phyloP scores from a whole-genome alignment of 30 jellyfish, hydroid and myxozoan genomes.

The Pelagia noctiluca region DNA sequence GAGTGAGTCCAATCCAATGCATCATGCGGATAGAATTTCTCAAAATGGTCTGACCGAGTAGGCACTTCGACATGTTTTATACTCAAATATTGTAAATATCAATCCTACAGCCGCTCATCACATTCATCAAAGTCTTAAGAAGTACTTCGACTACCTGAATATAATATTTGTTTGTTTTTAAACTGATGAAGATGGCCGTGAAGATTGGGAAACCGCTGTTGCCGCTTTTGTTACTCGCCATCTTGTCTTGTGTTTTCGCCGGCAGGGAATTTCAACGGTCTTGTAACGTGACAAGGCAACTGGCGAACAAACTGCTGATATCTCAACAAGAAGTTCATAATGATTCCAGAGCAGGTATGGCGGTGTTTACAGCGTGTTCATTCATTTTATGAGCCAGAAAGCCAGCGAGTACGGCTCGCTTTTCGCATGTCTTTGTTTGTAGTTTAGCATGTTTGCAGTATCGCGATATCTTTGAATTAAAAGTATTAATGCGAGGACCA shows the following conservation, averaged over 20 bases:
- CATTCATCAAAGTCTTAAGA: neutral
- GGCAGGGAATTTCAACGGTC: slow-evolving; percentile 32
- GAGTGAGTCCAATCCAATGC: slow-evolving; percentile 20
- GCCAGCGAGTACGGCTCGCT: neutral
- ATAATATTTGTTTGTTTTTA: neutral
- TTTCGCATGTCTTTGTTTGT: neutral
- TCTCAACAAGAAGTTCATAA: slow-evolving; percentile 30
- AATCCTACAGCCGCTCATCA: neutral
- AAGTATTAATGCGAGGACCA: too few relatives aligned
- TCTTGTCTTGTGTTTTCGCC: slow-evolving; percentile 66
- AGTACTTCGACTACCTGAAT: neutral
- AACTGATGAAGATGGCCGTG: slow-evolving; percentile 19
- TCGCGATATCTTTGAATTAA: too few relatives aligned
- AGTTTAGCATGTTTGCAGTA: slow-evolving; percentile 11
- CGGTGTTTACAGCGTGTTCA: neutral
- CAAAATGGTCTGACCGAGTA: too few relatives aligned
- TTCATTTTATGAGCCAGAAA: slow-evolving; percentile 7
- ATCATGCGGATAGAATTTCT: slow-evolving; percentile 14
- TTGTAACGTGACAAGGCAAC: slow-evolving; percentile 66
- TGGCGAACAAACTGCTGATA: slow-evolving; percentile 30
- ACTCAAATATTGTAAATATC: neutral
- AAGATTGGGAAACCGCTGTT: slow-evolving; percentile 29
- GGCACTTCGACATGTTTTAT: too few relatives aligned
- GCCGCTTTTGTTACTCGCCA: slow-evolving; percentile 71
- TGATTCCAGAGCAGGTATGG: slow-evolving; percentile 43